These are phyloP conservation scores for Nemopilema nomurai DNA, from an alignment of 30 jellyfish, hydroid and myxozoan species.

Conservation along the genomic window DNA sequence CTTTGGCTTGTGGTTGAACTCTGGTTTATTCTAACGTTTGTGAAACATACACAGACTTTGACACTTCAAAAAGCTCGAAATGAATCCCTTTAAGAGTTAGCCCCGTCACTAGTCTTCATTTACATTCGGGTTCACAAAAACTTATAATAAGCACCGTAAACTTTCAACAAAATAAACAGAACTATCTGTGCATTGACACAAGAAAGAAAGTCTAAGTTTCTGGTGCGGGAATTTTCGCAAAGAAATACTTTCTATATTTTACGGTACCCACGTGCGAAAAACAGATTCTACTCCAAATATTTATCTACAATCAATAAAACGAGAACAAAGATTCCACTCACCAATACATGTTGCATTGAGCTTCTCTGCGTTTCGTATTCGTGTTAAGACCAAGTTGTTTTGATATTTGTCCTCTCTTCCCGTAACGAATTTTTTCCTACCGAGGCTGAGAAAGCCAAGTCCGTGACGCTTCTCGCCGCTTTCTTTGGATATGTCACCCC, in stretches of 20 bases:
- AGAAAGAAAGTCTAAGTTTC: too few relatives aligned
- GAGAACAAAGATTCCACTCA: conserved; percentile 35
- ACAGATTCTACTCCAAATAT: background rate
- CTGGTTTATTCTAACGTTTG: background rate
- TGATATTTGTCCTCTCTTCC: conserved; percentile 49
- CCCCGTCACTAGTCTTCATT: background rate
- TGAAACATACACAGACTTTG: background rate
- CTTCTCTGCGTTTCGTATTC: conserved; percentile 41
- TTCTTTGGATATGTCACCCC: conserved; percentile 14
- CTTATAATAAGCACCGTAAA: too few relatives aligned
- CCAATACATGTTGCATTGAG: conserved; percentile 93
- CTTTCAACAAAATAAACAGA: too few relatives aligned
- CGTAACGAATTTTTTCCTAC: conserved; percentile 40
- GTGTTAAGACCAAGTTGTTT: conserved; percentile 54
- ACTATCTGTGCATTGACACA: too few relatives aligned
- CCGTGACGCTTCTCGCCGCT: conserved; percentile 39
- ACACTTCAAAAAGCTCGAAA: background rate
- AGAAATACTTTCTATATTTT: background rate
- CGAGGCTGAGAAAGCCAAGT: conserved; percentile 52
- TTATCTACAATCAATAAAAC: background rate
- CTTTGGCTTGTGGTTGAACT: background rate
- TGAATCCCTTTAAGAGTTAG: background rate
- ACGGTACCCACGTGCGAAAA: background rate
- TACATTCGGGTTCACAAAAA: background rate
- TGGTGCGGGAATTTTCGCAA: too few relatives aligned